Evolutionary conservation across 2,113 vertebrate genomes (phyloP).

Genomic region (Uropsilus gracilis): DNA sequence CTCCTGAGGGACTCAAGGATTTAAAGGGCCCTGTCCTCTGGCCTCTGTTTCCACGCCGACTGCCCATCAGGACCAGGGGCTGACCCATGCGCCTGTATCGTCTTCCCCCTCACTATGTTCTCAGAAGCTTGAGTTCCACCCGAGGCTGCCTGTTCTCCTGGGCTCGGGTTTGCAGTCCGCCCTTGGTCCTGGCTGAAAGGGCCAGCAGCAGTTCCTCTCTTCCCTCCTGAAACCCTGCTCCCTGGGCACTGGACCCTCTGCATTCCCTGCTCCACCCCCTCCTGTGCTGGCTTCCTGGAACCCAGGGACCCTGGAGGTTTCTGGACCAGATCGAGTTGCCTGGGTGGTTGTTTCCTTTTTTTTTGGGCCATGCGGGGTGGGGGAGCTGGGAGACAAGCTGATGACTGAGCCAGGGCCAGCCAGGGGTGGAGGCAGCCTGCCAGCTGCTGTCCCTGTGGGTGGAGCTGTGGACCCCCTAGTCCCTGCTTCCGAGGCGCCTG

Average conservation of each 20-base stretch:
- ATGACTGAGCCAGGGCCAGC: constrained; percentile 48
- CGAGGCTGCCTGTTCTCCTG: background rate
- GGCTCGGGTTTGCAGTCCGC: background rate
- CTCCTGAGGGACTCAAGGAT: background rate
- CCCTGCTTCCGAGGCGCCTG: background rate
- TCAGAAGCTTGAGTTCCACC: background rate
- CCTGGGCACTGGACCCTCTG: constrained; percentile 40
- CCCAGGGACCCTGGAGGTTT: constrained; percentile 78
- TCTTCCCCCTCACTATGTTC: background rate
- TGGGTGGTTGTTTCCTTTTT: constrained; percentile 67
- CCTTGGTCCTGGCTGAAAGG: background rate
- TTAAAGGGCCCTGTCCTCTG: constrained; percentile 24
- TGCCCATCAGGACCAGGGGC: background rate
- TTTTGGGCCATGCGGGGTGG: constrained; percentile 38
- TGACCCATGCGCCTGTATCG: background rate
- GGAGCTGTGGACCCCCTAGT: background rate
- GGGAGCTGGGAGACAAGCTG: constrained; percentile 44
- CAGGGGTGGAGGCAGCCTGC: constrained; percentile 40
- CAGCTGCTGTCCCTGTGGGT: background rate
- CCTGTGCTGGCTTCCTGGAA: constrained; percentile 74
- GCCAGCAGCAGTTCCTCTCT: background rate
- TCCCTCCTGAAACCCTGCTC: background rate
- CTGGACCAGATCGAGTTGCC: constrained; percentile 78
- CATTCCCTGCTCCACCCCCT: constrained; percentile 43
- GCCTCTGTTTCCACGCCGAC: background rate